Evolutionary conservation across 2,797 vertebrate genomes (phyloP), one percentile per base, ranked within the genome.

Genomic region (Xiphophorus birchmanni): DNA sequence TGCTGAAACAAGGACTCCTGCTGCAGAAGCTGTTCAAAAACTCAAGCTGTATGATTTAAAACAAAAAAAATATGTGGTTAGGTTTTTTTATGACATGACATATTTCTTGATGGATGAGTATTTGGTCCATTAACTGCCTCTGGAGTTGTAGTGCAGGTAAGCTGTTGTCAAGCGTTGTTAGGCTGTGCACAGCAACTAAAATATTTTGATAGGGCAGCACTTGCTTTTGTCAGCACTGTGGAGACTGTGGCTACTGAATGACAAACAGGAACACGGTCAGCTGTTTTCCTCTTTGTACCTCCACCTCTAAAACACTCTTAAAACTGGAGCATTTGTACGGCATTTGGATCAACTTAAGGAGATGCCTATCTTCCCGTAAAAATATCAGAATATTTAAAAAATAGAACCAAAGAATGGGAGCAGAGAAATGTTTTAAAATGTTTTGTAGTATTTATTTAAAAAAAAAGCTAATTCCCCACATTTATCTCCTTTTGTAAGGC

Each of bases 131-230:
- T 72, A 45, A 7, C 21, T 1, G 40, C 13, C 67, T 72, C 42
- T 9, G 42, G 12, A 45, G 69, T 26, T 29, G 69, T 29, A 45
- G 26, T 45, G 26, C 67, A 71, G 67, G 40, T 44, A 71, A 71
- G 42, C 69, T 72, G 42, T 15, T 72, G 69, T 72, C 26, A 0
- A 71, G 42, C 67, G 3, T 44, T 69, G 67, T 29, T 71, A n/a
- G 1, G 26, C 67, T 71, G 40, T 29, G n/a, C 42, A 26, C 67
- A 69, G 67, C 67, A 71, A n/a, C 42, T 17, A 72, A 72, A 72
- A 45, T 72, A 45, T 45, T 72, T 72, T 72, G 42, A 72, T 72
- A 44, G 42, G 69, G 42, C 26, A 72, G 65, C 65, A 42, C 37
- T 42, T 69, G 18, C 65, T 69, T 42, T 69, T 69, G 37, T 69